Evolutionary conservation across 1,140 invertebrate species (phyloP), one percentile per base, ranked within the genome.

Genomic region (Ceratina japonica): DNA sequence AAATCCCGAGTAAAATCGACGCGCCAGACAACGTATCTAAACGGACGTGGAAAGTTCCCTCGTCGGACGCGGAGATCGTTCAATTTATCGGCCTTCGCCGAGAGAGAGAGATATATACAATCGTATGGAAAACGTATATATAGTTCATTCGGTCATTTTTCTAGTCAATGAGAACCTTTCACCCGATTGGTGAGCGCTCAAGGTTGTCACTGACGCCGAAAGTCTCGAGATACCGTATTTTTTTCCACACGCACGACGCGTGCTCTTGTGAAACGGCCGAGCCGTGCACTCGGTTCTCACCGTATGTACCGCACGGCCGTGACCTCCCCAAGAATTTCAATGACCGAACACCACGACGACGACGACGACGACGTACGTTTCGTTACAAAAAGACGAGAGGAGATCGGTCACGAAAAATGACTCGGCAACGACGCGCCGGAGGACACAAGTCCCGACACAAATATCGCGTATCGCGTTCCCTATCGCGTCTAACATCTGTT

Each of bases 211-310:
- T 62, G 58, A 61, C 73, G 81, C 72, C 85, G 56, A 86, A 81
- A 86, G 77, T 73, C 76, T 80, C 44, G 56, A 75, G 70, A 77
- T 75, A 44, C 37, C 37, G 37, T 44, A 81, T 85, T 85, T 87
- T n/a, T 87, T 84, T 76, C 68, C 72, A 85, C 66, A 78, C 58
- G 59, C 51, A 52, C 51, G 52, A 65, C 58, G 66, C 80, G 52
- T 82, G 83, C 59, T 85, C 80, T 85, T 75, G 80, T 79, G 75
- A 86, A 86, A 86, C 59, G 63, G 56, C 51, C 58, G 37, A 80
- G 66, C 63, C 63, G 75, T 68, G 66, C 56, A 44, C 51, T 54
- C 51, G 24, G 13, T 10, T 22, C 54, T 22, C 58, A 44, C 37
- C 37, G 37, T 16, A 64, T 65, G 71, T 27, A 75, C 12, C 16